Percentiles rank a stretch among this genome's conserved stretches.
Conservation (phyloP, 2,888 invertebrate species). For the Philaethria dido region DNA sequence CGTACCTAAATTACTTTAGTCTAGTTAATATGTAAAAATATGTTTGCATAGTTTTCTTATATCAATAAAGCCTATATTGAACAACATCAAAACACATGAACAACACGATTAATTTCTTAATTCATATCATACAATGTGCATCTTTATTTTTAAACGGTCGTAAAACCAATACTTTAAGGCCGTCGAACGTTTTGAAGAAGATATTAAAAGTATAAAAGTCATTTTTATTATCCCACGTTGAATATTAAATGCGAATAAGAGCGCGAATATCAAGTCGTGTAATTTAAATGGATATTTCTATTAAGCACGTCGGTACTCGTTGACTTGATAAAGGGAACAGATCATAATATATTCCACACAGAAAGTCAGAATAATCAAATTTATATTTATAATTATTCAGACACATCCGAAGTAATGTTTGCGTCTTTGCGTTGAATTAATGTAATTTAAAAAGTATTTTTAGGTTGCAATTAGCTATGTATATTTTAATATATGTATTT, state of each 20-base stretch:
- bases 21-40: constrained; percentile 8
- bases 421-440: background rate
- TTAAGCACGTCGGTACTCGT: constrained; percentile 27
- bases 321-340: constrained; percentile 19
- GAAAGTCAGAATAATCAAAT: constrained; percentile 20
- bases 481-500: too few species aligned
- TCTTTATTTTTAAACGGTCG: constrained; percentile 19
- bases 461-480: too few species aligned
- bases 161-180: constrained; percentile 28
- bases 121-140: constrained; percentile 14
- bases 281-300: constrained; percentile 33
- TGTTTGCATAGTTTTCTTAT: background rate
- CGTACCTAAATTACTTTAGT: constrained; percentile 1
- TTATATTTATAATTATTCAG: constrained; percentile 21
- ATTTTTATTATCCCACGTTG: constrained; percentile 26
- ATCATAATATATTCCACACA: constrained; percentile 21
- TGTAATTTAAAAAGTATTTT: background rate
- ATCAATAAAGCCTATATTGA: constrained; percentile 7
- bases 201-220: constrained; percentile 30
- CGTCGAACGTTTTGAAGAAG: constrained; percentile 25
- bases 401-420: constrained; percentile 12
- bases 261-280: constrained; percentile 26
- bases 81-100: constrained; percentile 24
- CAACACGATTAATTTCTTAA: constrained; percentile 22
- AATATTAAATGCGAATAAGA: constrained; percentile 28